Conservation (phyloP, 2,797 vertebrate genomes). For the Agapornis canus region DNA sequence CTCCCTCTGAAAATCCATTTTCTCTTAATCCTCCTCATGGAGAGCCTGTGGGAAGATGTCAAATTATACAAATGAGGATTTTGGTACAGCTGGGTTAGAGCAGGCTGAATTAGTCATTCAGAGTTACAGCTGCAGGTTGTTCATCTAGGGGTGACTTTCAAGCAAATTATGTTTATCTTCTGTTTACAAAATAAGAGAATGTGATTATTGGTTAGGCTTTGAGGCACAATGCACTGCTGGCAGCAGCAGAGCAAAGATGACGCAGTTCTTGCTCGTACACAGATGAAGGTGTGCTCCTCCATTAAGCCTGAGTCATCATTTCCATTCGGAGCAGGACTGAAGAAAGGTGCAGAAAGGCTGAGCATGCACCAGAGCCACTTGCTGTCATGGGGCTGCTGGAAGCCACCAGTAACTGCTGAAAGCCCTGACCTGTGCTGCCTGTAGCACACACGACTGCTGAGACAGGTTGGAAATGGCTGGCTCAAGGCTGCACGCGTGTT, state of each 20-base stretch:
- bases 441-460: not conserved
- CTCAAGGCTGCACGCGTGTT: not conserved
- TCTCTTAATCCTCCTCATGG: not conserved
- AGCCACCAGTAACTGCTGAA: not conserved
- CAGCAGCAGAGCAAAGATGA: not conserved
- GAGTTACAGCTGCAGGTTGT: conserved; percentile 21
- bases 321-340: not conserved
- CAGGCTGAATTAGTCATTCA: conserved; percentile 5
- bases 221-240: not conserved
- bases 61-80: conserved; percentile 3
- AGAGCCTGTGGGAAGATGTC: not conserved
- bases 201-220: not conserved
- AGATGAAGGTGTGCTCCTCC: not conserved
- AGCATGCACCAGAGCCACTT: not conserved
- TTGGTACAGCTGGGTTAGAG: not conserved
- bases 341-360: not conserved
- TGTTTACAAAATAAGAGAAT: conserved; percentile 39
- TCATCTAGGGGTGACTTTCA: conserved; percentile 21
- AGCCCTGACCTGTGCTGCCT: not conserved
- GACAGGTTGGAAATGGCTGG: not conserved
- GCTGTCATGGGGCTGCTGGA: not conserved
- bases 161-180: conserved; percentile 16
- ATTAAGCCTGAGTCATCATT: not conserved
- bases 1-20: not conserved
- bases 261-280: rapidly evolving